A percentile compares a stretch with the other conserved stretches of the same genome.
Evolutionary conservation across 1,140 invertebrate genomes (phyloP).

Genomic region (Sitobion miscanthi): DNA sequence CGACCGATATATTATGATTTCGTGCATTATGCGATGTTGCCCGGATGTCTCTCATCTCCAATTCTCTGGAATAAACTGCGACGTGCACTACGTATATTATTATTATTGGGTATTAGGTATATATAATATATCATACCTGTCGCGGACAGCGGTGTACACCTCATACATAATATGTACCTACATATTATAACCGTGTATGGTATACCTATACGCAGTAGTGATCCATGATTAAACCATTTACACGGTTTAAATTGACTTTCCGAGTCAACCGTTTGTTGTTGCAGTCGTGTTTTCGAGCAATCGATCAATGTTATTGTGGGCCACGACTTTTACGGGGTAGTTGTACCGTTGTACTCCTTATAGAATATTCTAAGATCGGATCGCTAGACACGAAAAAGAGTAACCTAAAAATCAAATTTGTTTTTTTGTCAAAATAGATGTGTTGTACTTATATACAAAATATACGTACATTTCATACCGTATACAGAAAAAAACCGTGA

Average conservation of each 20-base stretch:
- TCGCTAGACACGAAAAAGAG: not conserved
- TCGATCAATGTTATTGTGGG: not conserved
- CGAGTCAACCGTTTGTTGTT: not conserved
- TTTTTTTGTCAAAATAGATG: not conserved
- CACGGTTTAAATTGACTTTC: not conserved
- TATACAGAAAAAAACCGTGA: not conserved
- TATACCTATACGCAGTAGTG: not conserved
- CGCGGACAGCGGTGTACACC: not conserved
- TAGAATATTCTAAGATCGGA: not conserved
- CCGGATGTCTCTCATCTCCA: not conserved
- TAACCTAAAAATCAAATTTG: too few relatives aligned
- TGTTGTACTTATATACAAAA: not conserved
- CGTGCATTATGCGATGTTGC: not conserved
- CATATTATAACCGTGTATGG: not conserved
- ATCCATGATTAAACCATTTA: not conserved
- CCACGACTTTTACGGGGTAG: not conserved
- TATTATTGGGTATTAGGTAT: not conserved
- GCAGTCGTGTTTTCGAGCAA: not conserved
- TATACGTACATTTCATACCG: not conserved
- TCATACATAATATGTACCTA: not conserved
- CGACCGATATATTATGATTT: not conserved
- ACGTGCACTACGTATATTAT: not conserved
- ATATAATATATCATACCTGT: not conserved
- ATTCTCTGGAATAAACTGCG: not conserved
- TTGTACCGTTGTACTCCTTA: not conserved